Conservation (phyloP, 2,113 vertebrate genomes). For the Lagopus muta region DNA sequence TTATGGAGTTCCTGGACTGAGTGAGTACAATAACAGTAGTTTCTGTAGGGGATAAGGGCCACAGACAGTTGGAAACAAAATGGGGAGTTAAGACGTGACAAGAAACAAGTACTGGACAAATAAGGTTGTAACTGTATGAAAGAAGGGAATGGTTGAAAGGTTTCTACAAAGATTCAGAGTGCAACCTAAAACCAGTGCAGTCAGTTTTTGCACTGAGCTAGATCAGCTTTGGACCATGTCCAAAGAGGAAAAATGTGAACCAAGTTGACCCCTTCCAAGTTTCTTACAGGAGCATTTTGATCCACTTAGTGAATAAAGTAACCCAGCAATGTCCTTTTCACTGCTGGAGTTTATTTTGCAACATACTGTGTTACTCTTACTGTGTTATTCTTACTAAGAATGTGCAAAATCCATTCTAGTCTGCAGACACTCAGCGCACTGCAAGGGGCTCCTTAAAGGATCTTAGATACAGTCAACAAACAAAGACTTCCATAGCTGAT, state of each 20-base stretch:
- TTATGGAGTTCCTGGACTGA: not conserved
- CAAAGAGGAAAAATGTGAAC: not conserved
- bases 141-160: not conserved
- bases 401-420: not conserved
- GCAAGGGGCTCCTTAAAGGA: not conserved
- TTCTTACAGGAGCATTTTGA: conserved; percentile 14
- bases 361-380: not conserved
- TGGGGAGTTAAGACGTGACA: not conserved
- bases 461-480: not conserved
- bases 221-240: not conserved
- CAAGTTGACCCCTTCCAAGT: not conserved
- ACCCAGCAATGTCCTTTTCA: not conserved
- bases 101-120: not conserved
- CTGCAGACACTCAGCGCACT: not conserved
- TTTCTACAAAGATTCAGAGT: not conserved
- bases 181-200: not conserved
- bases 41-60: not conserved
- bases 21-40: not conserved
- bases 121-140: not conserved
- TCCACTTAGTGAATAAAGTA: not conserved
- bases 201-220: not conserved
- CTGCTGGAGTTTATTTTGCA: not conserved
- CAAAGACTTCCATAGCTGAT: not conserved
- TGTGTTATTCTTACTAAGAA: not conserved
- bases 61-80: not conserved